Evolutionary conservation across 2,113 vertebrate species (phyloP), one percentile per base, ranked within the genome.

Genomic region (Petrocephalus microphthalmus): DNA sequence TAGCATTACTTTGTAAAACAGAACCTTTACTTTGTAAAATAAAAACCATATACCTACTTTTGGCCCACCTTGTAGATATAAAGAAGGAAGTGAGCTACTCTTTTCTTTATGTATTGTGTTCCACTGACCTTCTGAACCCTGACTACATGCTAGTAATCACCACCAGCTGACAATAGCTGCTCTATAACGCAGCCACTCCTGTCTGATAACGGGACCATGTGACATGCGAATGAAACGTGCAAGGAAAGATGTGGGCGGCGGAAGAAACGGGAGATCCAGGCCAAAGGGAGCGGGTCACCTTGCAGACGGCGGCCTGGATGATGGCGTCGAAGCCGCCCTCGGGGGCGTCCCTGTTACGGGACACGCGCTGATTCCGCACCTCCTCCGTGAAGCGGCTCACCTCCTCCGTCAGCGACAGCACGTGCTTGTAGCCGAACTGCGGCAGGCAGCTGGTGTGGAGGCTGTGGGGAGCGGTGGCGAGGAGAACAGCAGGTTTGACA

Each of bases 281-380:
- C 54, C 10, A n/a, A n/a, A n/a, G 15, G 71, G 53, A 11, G 74
- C 51, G 37, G n/a, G 52, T 88, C 92, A 99, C 98, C 57, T 97
- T 96, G 29, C 98, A 99, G 90, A 99, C 98, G 0, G 97, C 96
- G 19, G 97, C 98, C 94, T 99, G 98, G 89, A 99, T 96, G 93
- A 99, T 98, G 88, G 98, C 98, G 89, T 99, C 98, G 0, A 99
- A 99, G 84, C 98, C 98, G 0, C 98, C 98, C 91, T 99, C 98
- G 0, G 98, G 98, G 0, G 98, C 96, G 0, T 99, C 98, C 0
- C 97, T 95, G 94, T 99, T 99, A 87, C 98, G 95, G 1, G 98
- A 99, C 88, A 99, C 97, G 0, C 89, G 96, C 94, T 99, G 98
- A 90, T 98, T 99, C 92, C 88, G 95, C 90, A 99, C 98, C 88